Evolutionary conservation across 2,113 vertebrate species (phyloP).

Genomic region (Sylvilagus bachmani): DNA sequence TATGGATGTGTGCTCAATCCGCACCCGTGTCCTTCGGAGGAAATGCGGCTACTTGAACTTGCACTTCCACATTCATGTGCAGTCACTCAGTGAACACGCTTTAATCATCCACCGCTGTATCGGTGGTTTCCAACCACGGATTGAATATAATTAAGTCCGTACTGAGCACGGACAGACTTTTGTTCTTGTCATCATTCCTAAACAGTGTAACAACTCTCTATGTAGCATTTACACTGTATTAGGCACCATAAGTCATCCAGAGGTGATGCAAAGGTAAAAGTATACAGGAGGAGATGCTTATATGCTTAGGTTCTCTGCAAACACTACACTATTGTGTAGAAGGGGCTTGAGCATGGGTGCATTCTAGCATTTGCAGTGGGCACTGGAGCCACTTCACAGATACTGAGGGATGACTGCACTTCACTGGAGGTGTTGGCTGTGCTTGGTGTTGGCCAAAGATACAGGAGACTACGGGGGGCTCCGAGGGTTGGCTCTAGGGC

Average conservation of each 20-base stretch:
- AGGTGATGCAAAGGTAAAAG: not conserved
- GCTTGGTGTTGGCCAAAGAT: not conserved
- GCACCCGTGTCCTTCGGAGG: not conserved
- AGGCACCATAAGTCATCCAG: no score
- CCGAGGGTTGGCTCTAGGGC: no score
- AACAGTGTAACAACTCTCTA: no score
- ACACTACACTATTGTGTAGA: not conserved
- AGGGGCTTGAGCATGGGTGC: no score
- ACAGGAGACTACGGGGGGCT: not conserved
- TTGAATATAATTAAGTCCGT: not conserved
- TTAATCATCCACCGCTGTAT: not conserved
- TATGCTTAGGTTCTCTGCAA: not conserved
- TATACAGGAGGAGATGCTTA: no score
- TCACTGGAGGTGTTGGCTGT: fast-evolving
- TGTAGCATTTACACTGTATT: not conserved
- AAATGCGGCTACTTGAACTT: not conserved
- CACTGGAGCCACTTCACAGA: not conserved
- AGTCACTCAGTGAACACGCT: not conserved
- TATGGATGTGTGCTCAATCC: fast-evolving
- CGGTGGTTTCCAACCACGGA: not conserved
- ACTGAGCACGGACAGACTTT: not conserved
- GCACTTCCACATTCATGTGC: not conserved
- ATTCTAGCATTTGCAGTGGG: not conserved
- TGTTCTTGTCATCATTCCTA: not conserved
- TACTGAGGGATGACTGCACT: not conserved